Evolutionary conservation across 2,797 vertebrate species (phyloP), one percentile per base, ranked within the genome.

Genomic region (Ctenopoma multispine): DNA sequence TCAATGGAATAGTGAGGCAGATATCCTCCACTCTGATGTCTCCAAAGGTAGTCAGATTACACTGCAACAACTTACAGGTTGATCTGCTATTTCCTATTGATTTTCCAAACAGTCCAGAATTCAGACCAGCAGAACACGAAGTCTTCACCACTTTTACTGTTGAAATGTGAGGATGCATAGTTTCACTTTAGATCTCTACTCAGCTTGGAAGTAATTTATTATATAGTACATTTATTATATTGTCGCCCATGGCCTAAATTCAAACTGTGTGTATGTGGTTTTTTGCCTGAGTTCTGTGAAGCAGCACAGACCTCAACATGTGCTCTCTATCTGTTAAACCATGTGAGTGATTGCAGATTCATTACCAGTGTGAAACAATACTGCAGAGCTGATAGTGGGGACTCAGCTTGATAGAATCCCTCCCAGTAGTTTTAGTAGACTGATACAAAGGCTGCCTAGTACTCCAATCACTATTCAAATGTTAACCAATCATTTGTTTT

Each of bases 401-500:
- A 66, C 55, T 56, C 47, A 44, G 48, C 64, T 71, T 72, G 80
- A 69, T 63, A 40, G 57, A 50, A 48, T 69, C 65, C 76, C 56
- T 57, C 51, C 46, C 41, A 47, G 43, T 50, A 47, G 29, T 67
- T 72, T 70, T 63, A 73, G 75, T 70, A 64, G 63, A 72, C 49
- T 29, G 63, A 73, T 54, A 74, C 72, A 69, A 79, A 78, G 24
- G 17, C 47, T 34, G 60, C 49, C 3, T 31, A 31, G 3, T 58
- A 21, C 46, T 75, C 67, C 83, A 69, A 85, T 85, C 64, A 63
- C 58, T 77, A 47, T 82, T 77, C 49, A 81, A 23, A 72, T 63
- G 66, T 81, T 79, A 81, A 81, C 57, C 81, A 71, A 62, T 77
- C 49, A 43, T 71, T 66, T 43, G 8, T 46, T n/a, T 46, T 74